Base-by-base conservation (phyloP, 1,140 invertebrate species). In the Andrena cerasifolii region DNA sequence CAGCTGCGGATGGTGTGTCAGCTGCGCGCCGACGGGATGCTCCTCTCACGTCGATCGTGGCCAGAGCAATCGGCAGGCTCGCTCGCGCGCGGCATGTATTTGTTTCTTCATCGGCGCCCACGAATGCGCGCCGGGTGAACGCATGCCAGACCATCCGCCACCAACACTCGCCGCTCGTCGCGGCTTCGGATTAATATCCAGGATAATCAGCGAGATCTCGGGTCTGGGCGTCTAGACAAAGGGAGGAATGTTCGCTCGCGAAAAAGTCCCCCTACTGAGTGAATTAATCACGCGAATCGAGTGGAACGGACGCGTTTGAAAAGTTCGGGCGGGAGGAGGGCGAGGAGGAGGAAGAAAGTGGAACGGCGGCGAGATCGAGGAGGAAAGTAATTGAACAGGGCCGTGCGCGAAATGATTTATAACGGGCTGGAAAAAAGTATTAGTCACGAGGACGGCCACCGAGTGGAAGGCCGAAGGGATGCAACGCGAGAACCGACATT, bases 401-500 rank as follows among this genome's bases (percentile, higher is more conserved):
- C 54, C 36, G 51, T 58, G 28, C 65, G 14, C 8, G 28, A 53
- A 49, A 82, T 74, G 62, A 82, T 80, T 67, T 67, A 67, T 40
- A 58, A 56, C 61, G n/a, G n/a, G n/a, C 43, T 28, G n/a, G 31
- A 49, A 47, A 26, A 26, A 53, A 31, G 71, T 59, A 28, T 54
- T 61, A 49, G 26, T 45, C 56, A 40, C 40, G 54, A 61, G 16
- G 43, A n/a, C 14, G 49, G 54, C 14, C 31, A 62, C 68, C 21
- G 51, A 16, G 33, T 24, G 49, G 12, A 49, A 31, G 21, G 12
- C 24, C 4, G 26, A 59, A 54, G 53, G 12, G 28, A 58, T 49
- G 24, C 49, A 18, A 24, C 10, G 1, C 3, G 59, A 51, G 40
- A 43, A 26, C 21, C 28, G 79, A 73, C 74, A 67, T 74, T 79